Evolutionary conservation across 2,797 vertebrate species (phyloP), one percentile per base, ranked within the genome.

Genomic region (Tokudaia muenninki): DNA sequence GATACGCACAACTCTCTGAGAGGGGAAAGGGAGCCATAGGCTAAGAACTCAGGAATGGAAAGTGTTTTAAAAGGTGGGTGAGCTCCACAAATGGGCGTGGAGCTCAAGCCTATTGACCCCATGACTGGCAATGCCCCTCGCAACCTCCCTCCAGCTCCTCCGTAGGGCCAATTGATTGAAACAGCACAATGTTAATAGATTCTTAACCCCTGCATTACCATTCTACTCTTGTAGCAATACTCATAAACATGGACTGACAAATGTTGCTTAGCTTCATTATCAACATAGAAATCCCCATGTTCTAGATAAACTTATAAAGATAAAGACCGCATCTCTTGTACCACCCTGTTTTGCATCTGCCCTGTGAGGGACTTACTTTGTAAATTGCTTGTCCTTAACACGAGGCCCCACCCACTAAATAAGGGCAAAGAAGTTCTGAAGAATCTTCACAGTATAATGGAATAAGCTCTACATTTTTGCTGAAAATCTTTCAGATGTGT

Each of bases 301-400:
- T 29, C 44, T 81, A 8, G 17, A 77, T 96, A 97, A 75, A 92
- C 72, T 67, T 47, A 88, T 91, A 88, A 86, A 88, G 13, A 80
- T 47, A 67, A 47, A 6, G 31, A 50, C 41, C 41, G 59, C 65
- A 26, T 70, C 70, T 92, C 2, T 2, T 75, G 91, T 37, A 37
- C 34, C 2, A 52, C 0, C 72, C 67, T 65, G 24, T 65, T 87
- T 87, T 78, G 65, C 75, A 65, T n/a, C 50, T 3, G 34, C 59
- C 31, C 3, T 24, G 26, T 94, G 92, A 50, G 83, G 89, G 89
- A 0, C 9, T 79, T 97, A 77, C 65, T 97, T 97, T 41, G 79
- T 93, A 94, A 97, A 92, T 90, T 87, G 24, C n/a, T 92, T 70
- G 86, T 93, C 97, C 75, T 61, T 97, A 94, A 94, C 83, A 92